Evolutionary conservation across 2,113 vertebrate genomes (phyloP).

Genomic region (Pelodiscus sinensis): DNA sequence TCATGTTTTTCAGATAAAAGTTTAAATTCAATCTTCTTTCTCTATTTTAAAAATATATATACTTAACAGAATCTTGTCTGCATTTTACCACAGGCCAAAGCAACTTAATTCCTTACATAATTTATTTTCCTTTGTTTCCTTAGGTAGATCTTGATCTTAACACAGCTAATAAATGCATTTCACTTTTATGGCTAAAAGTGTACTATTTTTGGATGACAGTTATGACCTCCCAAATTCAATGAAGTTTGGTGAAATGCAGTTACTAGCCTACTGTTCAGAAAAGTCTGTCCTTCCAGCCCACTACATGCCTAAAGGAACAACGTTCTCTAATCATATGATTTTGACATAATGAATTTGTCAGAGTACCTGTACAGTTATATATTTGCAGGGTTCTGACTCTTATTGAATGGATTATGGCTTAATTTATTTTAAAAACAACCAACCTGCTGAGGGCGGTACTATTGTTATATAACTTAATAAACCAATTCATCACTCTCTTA

Average conservation of each 20-base stretch:
- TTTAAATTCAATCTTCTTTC: not conserved
- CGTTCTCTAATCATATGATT: constrained; percentile 1
- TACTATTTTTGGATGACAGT: constrained; percentile 9
- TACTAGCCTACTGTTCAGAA: not conserved
- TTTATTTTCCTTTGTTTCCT: not conserved
- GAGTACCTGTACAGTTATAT: not conserved
- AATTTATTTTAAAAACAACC: constrained; percentile 55
- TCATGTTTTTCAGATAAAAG: not conserved
- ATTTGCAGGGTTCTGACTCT: constrained; percentile 28
- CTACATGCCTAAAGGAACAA: not conserved
- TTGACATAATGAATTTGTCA: constrained; percentile 38
- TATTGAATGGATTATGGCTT: constrained; percentile 56
- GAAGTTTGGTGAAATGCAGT: constrained; percentile 32
- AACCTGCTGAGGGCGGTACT: constrained; percentile 39
- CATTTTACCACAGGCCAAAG: not conserved
- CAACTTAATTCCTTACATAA: not conserved
- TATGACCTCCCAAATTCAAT: constrained; percentile 34
- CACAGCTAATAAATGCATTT: not conserved
- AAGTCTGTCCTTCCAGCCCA: not conserved
- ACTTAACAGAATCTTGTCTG: not conserved
- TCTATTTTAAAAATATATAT: not conserved
- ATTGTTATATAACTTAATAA: constrained; percentile 58
- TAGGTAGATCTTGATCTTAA: not conserved
- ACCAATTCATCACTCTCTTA: constrained; percentile 59
- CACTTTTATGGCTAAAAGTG: not conserved